A percentile compares a stretch with the other conserved stretches of the same genome.
Conservation (phyloP, 2,113 vertebrate species). For the Chelonoidis abingdonii region DNA sequence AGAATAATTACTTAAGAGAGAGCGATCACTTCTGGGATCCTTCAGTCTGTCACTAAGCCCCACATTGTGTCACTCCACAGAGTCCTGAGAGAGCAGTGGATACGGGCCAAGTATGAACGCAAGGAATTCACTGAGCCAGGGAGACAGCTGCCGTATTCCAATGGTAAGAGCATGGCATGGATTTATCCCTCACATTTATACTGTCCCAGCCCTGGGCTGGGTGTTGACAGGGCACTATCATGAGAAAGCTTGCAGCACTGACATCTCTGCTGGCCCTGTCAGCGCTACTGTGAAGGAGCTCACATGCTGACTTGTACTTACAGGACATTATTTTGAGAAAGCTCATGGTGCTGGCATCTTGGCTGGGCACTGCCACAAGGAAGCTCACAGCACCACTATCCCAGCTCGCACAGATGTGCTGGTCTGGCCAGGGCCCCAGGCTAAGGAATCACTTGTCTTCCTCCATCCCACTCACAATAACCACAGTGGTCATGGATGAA, state of each 20-base stretch:
- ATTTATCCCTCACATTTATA: neutral
- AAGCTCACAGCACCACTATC: neutral
- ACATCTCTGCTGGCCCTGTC: neutral
- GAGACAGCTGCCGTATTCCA: constrained; percentile 77
- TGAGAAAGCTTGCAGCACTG: neutral
- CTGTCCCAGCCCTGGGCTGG: neutral
- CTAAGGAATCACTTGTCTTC: neutral
- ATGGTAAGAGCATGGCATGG: constrained; percentile 76
- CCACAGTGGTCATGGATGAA: neutral
- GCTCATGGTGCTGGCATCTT: neutral
- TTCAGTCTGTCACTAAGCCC: neutral
- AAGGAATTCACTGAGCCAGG: constrained; percentile 81
- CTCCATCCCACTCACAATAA: neutral
- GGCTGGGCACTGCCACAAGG: neutral
- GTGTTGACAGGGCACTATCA: neutral
- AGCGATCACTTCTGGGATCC: neutral
- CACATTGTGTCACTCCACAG: constrained; percentile 68
- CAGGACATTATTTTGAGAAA: neutral
- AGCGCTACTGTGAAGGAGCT: neutral
- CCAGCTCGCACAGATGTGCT: neutral
- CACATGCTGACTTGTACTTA: neutral
- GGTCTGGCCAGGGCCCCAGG: neutral
- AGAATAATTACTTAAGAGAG: constrained; percentile 58
- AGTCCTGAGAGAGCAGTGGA: constrained; percentile 91
- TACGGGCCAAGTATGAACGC: constrained; percentile 90